Conservation (phyloP, 1,140 invertebrate species). For the Solenopsis invicta region DNA sequence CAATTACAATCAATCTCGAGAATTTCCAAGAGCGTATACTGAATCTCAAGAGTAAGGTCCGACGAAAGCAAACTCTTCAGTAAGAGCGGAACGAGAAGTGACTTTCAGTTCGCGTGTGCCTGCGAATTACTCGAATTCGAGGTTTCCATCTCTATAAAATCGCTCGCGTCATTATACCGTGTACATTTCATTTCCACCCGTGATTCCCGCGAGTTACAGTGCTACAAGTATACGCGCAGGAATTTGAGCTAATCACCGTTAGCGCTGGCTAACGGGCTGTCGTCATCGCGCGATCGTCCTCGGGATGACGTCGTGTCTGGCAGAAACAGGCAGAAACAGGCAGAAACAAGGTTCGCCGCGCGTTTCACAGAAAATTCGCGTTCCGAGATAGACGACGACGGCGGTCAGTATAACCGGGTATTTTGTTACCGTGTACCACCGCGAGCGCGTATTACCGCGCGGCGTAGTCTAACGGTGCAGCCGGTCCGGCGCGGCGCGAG, state of each 20-base stretch:
- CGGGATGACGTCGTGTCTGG: neutral
- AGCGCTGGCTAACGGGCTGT: neutral
- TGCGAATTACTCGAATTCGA: neutral
- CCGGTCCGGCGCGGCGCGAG: slow-evolving; percentile 53
- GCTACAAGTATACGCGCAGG: neutral
- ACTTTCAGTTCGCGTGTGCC: neutral
- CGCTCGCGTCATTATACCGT: neutral
- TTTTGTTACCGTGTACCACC: slow-evolving; percentile 39
- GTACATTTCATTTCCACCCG: neutral
- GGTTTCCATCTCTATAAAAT: neutral
- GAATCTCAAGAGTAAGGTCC: neutral
- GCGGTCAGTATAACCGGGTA: slow-evolving; percentile 42
- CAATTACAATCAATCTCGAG: neutral
- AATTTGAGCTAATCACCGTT: neutral
- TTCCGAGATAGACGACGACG: slow-evolving; percentile 17
- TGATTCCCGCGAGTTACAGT: neutral
- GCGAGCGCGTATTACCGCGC: slow-evolving; percentile 51
- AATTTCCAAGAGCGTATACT: neutral
- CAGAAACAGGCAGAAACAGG: no score
- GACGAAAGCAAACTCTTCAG: slow-evolving; percentile 9
- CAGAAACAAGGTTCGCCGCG: neutral
- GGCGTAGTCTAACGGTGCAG: slow-evolving; percentile 71
- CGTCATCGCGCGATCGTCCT: neutral
- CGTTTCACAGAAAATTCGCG: neutral
- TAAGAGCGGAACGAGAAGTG: neutral